Conservation (phyloP, 2,888 invertebrate genomes). For the Xanthorhoe spadicearia region DNA sequence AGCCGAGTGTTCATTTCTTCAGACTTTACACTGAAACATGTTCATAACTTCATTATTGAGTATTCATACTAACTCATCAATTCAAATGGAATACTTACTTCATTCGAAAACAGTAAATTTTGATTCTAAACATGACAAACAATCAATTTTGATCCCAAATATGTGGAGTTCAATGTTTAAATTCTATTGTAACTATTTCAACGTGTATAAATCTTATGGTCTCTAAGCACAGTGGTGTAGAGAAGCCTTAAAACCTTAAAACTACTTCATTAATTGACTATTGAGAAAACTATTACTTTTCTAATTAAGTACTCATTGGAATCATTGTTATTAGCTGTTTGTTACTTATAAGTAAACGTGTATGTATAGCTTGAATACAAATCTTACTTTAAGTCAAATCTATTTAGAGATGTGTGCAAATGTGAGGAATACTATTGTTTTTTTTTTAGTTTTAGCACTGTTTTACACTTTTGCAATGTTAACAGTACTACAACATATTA, state of each 20-base stretch:
- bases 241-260: constrained; percentile 54
- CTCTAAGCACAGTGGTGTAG: constrained; percentile 47
- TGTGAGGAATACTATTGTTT: constrained; percentile 35
- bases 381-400: constrained; percentile 45
- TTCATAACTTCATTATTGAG: constrained; percentile 6
- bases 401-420: constrained; percentile 42
- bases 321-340: constrained; percentile 51
- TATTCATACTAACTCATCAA: constrained; percentile 15
- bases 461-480: constrained; percentile 13
- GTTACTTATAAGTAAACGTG: constrained; percentile 50
- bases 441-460: constrained; percentile 41
- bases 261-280: constrained; percentile 66
- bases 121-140: constrained; percentile 54
- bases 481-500: constrained; percentile 31
- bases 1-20: constrained; percentile 14
- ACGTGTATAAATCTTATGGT: constrained; percentile 42
- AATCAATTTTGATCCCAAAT: constrained; percentile 75
- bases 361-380: constrained; percentile 41
- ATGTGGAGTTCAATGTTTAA: constrained; percentile 22
- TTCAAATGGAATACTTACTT: constrained; percentile 35
- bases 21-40: background rate
- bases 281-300: constrained; percentile 65
- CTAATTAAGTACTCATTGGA: constrained; percentile 76
- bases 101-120: constrained; percentile 52
- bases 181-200: constrained; percentile 38